phyloP scores from a whole-genome alignment of 1,140 invertebrate species.

The Apocrypta bakeri region DNA sequence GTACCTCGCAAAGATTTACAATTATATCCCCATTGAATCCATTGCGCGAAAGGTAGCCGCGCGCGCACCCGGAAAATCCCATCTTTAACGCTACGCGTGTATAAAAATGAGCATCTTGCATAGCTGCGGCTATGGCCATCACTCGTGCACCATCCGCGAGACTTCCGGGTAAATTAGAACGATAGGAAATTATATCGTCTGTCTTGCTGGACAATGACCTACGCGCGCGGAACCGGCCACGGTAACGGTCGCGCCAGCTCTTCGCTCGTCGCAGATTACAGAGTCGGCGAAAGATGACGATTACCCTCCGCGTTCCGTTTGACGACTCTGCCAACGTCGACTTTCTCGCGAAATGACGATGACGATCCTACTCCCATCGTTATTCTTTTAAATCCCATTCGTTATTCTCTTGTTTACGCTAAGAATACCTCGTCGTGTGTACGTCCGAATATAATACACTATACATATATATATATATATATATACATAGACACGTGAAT shows the following conservation, averaged over 20 bases:
- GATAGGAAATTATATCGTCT: constrained; percentile 18
- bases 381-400: too few relatives aligned
- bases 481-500: neutral
- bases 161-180: constrained; percentile 37
- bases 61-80: neutral
- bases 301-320: neutral
- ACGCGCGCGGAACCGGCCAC: neutral
- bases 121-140: neutral
- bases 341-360: constrained; percentile 5
- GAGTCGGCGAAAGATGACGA: neutral
- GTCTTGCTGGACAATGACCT: constrained; percentile 17
- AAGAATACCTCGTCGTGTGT: neutral
- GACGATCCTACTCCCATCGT: neutral
- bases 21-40: too few relatives aligned
- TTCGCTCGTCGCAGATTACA: too few relatives aligned
- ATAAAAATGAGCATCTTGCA: neutral
- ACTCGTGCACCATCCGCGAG: neutral
- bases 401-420: constrained; percentile 19
- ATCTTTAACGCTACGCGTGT: neutral
- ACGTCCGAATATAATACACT: too few relatives aligned
- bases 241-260: neutral
- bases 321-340: neutral
- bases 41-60: neutral
- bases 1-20: too few relatives aligned
- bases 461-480: neutral